Conservation (phyloP, 2,888 invertebrate species). For the Seladonia tumulorum region DNA sequence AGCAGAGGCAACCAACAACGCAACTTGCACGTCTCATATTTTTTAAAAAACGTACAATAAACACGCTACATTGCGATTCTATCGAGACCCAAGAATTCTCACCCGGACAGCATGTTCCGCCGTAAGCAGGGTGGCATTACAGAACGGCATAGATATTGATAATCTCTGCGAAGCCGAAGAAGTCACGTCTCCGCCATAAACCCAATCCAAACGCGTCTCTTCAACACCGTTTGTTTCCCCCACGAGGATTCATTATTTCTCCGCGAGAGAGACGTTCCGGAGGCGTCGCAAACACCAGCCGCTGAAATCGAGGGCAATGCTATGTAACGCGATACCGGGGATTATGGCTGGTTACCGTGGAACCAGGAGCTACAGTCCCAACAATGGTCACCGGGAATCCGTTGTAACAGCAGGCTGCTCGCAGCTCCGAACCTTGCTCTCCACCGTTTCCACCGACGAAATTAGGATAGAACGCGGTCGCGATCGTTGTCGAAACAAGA, state of each 20-base stretch:
- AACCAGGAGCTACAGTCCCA: background rate
- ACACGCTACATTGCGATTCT: background rate
- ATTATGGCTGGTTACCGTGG: conserved; percentile 15
- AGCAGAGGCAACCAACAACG: too few relatives aligned
- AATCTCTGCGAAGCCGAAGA: background rate
- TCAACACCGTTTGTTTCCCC: background rate
- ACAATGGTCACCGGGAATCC: background rate
- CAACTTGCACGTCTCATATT: background rate
- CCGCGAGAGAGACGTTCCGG: background rate
- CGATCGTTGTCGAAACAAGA: conserved; percentile 4
- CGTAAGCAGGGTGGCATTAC: background rate
- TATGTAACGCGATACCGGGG: conserved; percentile 15
- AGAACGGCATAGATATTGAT: background rate
- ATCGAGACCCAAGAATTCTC: background rate
- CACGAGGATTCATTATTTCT: conserved; percentile 16
- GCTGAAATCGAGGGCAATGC: conserved; percentile 4
- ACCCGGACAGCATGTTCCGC: background rate
- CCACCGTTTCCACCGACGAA: background rate
- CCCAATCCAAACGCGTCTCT: background rate
- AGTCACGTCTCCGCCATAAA: background rate
- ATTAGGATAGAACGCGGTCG: background rate
- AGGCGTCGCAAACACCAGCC: background rate
- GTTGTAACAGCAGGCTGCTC: background rate
- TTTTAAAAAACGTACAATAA: background rate
- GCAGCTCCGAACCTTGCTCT: background rate